Base-by-base conservation (phyloP, 1,140 invertebrate genomes). In the Leguminivora glycinivorella region DNA sequence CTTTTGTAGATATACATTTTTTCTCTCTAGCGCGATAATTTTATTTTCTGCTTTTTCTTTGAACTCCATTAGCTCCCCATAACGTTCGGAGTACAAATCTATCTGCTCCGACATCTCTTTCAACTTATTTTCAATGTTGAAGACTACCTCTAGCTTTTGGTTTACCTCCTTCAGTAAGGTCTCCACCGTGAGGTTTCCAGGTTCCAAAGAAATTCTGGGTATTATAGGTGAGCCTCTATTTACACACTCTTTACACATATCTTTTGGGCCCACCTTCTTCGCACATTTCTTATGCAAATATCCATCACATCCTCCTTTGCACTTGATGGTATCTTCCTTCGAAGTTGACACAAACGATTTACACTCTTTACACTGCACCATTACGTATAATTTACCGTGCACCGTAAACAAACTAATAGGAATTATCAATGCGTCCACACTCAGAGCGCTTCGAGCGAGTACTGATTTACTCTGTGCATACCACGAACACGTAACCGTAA, bases 311-410 rank as follows among this genome's bases (percentile, higher is more conserved):
- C 4, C 17, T 26, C 72, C 72, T 38, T 74, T 76, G 14, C 72
- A 76, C 43, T 74, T 71, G 10, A 76, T 34, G 22, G 71, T 22
- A 29, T 76, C 75, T 24, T 76, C 75, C 63, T 76, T 76, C 4
- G 25, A 17, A 38, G 60, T 2, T 9, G 75, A 76, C 17, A 76
- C 4, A 74, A 70, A 76, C 2, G 68, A 67, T 38, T 74, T 76
- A 68, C 72, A 76, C 40, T 76, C 74, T 69, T 68, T 72, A 68
- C 75, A 76, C 43, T 76, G 72, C 40, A 69, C 70, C 72, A 76
- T 74, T n/a, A n/a, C n/a, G 34, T 38, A 3, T 9, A 9, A 38
- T 12, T 38, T 38, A 38, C 34, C 34, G 34, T 9, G 34, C 10
- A 38, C 34, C 4, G 12, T 38, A 12, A 38, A 6, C 10, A 29